Base-by-base conservation (phyloP, 2,797 vertebrate genomes). In the Podargus strigoides region DNA sequence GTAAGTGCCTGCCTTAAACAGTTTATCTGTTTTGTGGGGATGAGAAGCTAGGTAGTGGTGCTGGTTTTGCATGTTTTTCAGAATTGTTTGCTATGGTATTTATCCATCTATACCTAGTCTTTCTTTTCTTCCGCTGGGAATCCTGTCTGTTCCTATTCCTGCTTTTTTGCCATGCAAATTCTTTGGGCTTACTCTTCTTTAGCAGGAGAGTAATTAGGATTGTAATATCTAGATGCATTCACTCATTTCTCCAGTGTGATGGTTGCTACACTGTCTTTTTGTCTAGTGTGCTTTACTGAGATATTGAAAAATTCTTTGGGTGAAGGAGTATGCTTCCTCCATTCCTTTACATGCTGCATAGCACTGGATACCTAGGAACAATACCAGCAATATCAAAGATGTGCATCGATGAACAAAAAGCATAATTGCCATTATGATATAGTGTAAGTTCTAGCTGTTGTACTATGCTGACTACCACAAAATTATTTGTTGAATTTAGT, bases 1-100 rank as follows among this genome's bases (percentile, higher is more conserved):
- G 14, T 12, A 50, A 21, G 37, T 77, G 27, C 22, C 16, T 81
- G 28, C 37, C 12, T 77, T 15, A 39, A 23, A 22, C 37, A 5
- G 6, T 55, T 76, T 41, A 9, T 24, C 36, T 53, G 16, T 66
- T 17, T 75, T 90, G 66, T 66, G 39, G 4, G 37, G 30, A 36
- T 81, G 52, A 74, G 86, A 93, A 86, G 36, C 58, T 73, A 58
- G n/a, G 15, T 87, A 49, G 15, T 85, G 69, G 20, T 62, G 49
- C 75, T 69, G 21, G 4, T 64, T 64, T 74, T 85, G 60, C 32
- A 26, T 70, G 74, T 52, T 41, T 92, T 67, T 28, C 26, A 21
- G 13, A 55, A 23, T 67, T 64, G 9, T 70, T 89, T 73, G 30
- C 23, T 72, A 0, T 58, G 60, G 24, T 85, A 20, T 67, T 92